These are phyloP conservation scores for Tetragonula clypearis DNA, from an alignment of 1,140 invertebrate genomes.

Conservation along the genomic window DNA sequence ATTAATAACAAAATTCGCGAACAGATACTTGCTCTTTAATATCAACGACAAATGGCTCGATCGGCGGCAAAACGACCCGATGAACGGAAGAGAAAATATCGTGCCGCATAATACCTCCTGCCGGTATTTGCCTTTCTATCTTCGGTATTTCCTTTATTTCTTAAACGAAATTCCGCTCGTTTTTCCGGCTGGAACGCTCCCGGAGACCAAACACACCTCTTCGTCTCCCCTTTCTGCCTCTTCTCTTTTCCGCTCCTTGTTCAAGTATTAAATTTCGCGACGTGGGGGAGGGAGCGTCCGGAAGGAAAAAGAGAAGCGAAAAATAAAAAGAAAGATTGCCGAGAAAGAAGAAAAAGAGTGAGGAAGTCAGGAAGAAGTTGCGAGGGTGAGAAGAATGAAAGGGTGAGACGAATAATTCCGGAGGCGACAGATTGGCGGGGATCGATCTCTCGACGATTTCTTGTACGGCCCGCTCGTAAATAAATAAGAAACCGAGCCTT, in stretches of 20 bases:
- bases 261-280: conserved; percentile 29
- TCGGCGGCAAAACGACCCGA: neutral
- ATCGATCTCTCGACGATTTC: conserved; percentile 4
- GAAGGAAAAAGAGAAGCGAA: neutral
- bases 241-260: neutral
- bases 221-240: no score
- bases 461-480: neutral
- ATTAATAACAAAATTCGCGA: neutral
- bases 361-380: no score
- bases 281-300: neutral
- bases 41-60: neutral
- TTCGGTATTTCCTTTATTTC: conserved; percentile 33
- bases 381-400: neutral
- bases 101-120: neutral
- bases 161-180: conserved; percentile 37
- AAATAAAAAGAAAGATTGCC: no score
- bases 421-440: conserved; percentile 11
- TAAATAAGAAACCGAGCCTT: conserved; percentile 13
- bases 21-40: conserved; percentile 11
- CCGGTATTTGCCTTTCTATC: conserved; percentile 31
- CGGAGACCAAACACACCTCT: neutral
- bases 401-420: neutral
- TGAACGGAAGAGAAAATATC: neutral
- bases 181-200: conserved; percentile 22
- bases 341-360: no score